Evolutionary conservation across 92 coral and sea anemone species (phyloP).

Genomic region (Porites evermanni): DNA sequence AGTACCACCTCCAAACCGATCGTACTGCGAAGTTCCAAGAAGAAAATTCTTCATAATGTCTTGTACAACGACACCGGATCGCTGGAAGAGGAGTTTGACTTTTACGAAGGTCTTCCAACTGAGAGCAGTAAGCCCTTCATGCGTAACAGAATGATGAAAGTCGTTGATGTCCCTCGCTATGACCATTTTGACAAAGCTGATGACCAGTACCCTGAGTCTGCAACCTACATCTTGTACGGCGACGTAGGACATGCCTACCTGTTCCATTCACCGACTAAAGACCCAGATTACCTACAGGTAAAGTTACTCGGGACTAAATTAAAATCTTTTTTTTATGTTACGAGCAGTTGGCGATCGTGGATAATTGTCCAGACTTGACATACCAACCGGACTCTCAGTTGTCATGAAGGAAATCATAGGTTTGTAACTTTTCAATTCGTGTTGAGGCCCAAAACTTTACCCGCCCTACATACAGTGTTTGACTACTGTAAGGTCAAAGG

Average conservation of each 20-base stretch:
- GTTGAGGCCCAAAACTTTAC: too few relatives aligned
- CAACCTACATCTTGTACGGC: conserved; percentile 65
- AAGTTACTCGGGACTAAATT: background rate
- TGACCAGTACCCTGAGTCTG: conserved; percentile 50
- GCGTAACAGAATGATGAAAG: conserved; percentile 33
- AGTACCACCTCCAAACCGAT: background rate
- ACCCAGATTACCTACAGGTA: conserved; percentile 70
- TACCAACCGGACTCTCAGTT: too few relatives aligned
- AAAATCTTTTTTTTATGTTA: too few relatives aligned
- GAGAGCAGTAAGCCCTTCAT: conserved; percentile 34
- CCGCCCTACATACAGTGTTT: too few relatives aligned
- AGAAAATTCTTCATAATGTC: conserved; percentile 54
- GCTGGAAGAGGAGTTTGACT: conserved; percentile 8
- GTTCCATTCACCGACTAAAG: conserved; percentile 57
- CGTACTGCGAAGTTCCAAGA: conserved; percentile 27
- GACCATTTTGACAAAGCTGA: conserved; percentile 66
- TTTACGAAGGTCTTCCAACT: conserved; percentile 32
- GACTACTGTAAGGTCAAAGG: too few relatives aligned
- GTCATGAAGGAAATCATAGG: too few relatives aligned
- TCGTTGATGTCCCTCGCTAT: conserved; percentile 66
- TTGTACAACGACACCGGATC: conserved; percentile 36
- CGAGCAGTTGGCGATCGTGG: too few relatives aligned
- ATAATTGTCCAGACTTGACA: too few relatives aligned
- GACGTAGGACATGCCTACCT: conserved; percentile 52
- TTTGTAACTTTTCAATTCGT: too few relatives aligned